Base-by-base conservation (phyloP, 2,797 vertebrate species). In the Platyrinchus mystaceus region DNA sequence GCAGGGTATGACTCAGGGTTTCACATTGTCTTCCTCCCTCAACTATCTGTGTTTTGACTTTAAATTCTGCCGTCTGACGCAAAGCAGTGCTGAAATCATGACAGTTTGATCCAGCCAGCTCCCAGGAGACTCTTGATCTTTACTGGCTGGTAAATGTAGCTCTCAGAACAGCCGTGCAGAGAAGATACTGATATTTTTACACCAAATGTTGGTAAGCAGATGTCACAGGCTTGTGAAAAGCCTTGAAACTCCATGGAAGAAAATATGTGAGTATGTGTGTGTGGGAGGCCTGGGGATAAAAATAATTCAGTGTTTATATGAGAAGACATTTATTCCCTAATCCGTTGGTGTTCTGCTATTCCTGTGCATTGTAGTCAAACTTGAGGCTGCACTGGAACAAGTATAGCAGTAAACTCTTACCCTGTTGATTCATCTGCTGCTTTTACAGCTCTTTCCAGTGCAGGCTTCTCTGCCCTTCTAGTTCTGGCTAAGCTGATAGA, bases 1-100 rank as follows among this genome's bases (percentile, higher is more conserved):
- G 96, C 64, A 87, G 93, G 96, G 92, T 62, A 62, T 98, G 97
- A 98, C 96, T 98, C 96, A 97, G 96, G 95, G 79, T 85, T 96
- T 94, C 3, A 30, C 96, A 97, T 96, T 97, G 85, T 94, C 95
- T 96, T 91, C 69, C 56, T 94, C 92, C 95, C 85, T 41, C 30
- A 71, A 96, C 93, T 87, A 56, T 64, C 87, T 93, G 90, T 90
- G 93, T 96, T 95, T 96, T 88, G 97, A 97, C 95, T 97, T 96
- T 94, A 94, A 94, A 96, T 95, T 86, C 96, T 90, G 44, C 91
- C 8, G 32, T 95, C 96, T 97, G 98, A 98, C 97, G 97, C 97
- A 98, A 96, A 91, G 93, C 95, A 63, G 60, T 39, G 90, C 93
- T 96, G 89, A 95, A 97, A 96, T 89, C 96, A 81, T 94, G 95